Conservation (phyloP, 2,797 vertebrate genomes). For the Myoxocephalus aenaeus region DNA sequence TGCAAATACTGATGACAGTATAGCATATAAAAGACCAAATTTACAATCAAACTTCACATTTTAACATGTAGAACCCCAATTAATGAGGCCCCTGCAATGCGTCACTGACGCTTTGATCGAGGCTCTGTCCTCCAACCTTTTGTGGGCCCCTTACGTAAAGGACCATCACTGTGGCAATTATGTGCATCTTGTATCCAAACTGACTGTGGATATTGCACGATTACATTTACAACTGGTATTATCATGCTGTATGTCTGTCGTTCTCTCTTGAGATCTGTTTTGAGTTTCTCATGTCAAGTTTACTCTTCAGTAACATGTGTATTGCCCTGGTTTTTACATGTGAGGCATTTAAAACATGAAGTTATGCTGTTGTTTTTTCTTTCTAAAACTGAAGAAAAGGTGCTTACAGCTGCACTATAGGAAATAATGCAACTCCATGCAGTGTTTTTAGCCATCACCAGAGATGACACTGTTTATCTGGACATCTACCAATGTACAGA, state of each 20-base stretch:
- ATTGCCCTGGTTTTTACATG: neutral
- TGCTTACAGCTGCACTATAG: neutral
- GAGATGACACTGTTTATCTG: neutral
- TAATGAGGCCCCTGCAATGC: neutral
- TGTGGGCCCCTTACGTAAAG: neutral
- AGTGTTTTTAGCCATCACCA: neutral
- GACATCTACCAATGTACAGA: neutral
- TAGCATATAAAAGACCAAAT: neutral
- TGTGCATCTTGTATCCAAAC: neutral
- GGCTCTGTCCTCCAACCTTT: neutral
- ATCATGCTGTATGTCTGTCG: neutral
- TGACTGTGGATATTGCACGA: neutral
- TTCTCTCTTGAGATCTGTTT: neutral
- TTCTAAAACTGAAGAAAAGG: neutral
- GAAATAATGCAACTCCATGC: neutral
- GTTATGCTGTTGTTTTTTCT: neutral
- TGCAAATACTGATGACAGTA: neutral
- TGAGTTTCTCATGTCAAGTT: slow-evolving; percentile 3
- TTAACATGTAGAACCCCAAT: neutral
- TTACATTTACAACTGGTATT: neutral
- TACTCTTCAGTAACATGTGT: neutral
- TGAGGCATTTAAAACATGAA: neutral
- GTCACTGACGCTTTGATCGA: neutral
- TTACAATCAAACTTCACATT: neutral
- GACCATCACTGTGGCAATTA: neutral